Evolutionary conservation across 2,113 vertebrate species (phyloP), one percentile per base, ranked within the genome.

Genomic region (Chionodraco myersi): DNA sequence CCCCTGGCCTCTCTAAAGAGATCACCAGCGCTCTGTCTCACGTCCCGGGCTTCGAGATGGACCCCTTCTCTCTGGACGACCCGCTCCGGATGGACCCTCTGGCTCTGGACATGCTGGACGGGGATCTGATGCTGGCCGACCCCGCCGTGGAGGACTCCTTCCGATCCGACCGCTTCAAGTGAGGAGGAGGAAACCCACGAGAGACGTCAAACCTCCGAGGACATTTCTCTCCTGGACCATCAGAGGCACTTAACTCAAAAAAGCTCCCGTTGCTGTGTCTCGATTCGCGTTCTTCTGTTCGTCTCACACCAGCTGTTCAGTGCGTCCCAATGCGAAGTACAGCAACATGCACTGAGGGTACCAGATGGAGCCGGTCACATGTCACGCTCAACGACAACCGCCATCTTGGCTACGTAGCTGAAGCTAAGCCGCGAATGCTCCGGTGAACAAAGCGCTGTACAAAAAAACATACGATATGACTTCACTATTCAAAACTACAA

Each of bases 61-160:
- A 96, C 41, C 78, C 94, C 0, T 95, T 97, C 88, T 94, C 94
- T 10, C 89, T 96, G 61, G 97, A 97, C 14, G 96, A 97, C 63
- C 94, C 96, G 1, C 93, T 98, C 58, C 91, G 89, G 62, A 96
- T 98, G 82, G 97, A 97, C 85, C 95, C 95, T 0, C 92, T 97
- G 84, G 94, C 93, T 30, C 93, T 98, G 89, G 97, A 97, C 90
- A 96, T 97, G 96, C 92, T 98, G 78, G 97, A 98, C n/a, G 95
- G 96, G 0, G 96, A 97, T 47, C 95, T 97, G 60, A 96, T 97
- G 85, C 94, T 98, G 44, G 95, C 97, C 0, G 97, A 98, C 88
- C 96, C 97, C 0, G 94, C 96, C 0, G 96, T 98, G 65, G 97
- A 98, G 91, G 97, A 98, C 68, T 97, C 96, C 9, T 98, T 98